A percentile compares a stretch with the other conserved stretches of the same genome.
Conservation (phyloP, 2,888 invertebrate species). For the Tineola bisselliella region DNA sequence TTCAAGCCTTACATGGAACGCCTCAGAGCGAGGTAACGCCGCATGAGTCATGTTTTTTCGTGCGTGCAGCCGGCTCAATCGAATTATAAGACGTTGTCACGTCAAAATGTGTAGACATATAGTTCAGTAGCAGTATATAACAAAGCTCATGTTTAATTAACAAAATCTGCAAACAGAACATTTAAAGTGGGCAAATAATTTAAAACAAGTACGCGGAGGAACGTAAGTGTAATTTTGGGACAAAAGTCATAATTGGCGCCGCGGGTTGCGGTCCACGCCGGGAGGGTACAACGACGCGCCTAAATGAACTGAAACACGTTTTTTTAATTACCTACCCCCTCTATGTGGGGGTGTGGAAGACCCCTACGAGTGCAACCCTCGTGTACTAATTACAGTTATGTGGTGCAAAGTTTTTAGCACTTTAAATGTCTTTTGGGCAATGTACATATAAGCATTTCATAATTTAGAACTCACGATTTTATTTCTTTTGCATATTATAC, state of each 20-base stretch:
- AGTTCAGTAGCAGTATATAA: too few relatives aligned
- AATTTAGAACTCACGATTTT: too few relatives aligned
- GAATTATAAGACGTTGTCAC: too few relatives aligned
- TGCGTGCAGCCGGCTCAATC: too few relatives aligned
- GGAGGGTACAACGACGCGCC: slow-evolving; percentile 24
- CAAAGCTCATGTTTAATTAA: background rate
- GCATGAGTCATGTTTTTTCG: too few relatives aligned
- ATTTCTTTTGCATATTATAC: too few relatives aligned
- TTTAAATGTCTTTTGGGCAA: too few relatives aligned
- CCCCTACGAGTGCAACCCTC: background rate
- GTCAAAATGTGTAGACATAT: too few relatives aligned
- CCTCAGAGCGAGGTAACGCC: too few relatives aligned
- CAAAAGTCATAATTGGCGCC: slow-evolving; percentile 7
- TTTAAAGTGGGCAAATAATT: background rate
- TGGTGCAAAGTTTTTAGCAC: background rate
- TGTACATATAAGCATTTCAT: too few relatives aligned
- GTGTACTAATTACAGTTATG: background rate
- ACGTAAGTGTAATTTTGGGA: slow-evolving; percentile 5
- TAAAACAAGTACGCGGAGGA: background rate
- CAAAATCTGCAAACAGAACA: background rate
- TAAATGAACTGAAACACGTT: slow-evolving; percentile 61
- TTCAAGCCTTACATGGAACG: too few relatives aligned
- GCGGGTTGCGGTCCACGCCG: slow-evolving; percentile 12
- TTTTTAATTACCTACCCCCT: slow-evolving; percentile 50
- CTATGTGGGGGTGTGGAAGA: background rate